Base-by-base conservation (phyloP, 2,888 invertebrate genomes). In the Colletes collaris region DNA sequence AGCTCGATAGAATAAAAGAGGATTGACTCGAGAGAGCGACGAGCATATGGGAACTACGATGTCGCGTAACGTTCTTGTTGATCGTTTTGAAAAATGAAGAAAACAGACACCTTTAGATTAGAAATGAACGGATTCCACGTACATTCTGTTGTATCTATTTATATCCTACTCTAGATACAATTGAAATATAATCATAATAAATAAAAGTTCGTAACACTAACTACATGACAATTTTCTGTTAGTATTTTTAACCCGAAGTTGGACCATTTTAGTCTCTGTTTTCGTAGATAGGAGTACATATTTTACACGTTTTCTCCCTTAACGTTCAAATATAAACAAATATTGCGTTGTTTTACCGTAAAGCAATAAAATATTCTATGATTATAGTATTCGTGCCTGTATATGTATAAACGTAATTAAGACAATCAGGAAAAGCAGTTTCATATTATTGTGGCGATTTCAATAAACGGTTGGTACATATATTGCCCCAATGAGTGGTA, bases 1-100 rank as follows among this genome's bases (percentile, higher is more conserved):
- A 90, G 76, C 71, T 90, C 27, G 87, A 90, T 37, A 86, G 86
- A 69, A 77, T 89, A 65, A 87, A 87, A 53, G 84, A 87, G 37
- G 86, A 88, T 40, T 86, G 74, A 82, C 46, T 16, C 8, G 8
- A 11, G 59, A 52, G 19, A 60, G 19, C 49, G 52, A 16, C 19
- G 52, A 11, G 37, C 8, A 5, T 8, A 66, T 5, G 46, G 46
- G 11, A 10, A 56, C 16, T 11, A 8, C 8, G 10, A 46, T 46
- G 44, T 40, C 40, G 40, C 44, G 44, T 46, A 46, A 46, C 44
- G 44, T 46, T 46, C 44, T 46, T 46, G 44, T 46, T 46, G 44
- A 46, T 46, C 44, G 10, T 10, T 46, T 46, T 46, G 8, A 40
- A 40, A 40, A 6, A 46, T 8, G 10, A 8, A 46, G 8, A 8